These are phyloP conservation scores for Rhagonycha fulva DNA, from an alignment of 2,888 invertebrate species.

Conservation along the genomic window DNA sequence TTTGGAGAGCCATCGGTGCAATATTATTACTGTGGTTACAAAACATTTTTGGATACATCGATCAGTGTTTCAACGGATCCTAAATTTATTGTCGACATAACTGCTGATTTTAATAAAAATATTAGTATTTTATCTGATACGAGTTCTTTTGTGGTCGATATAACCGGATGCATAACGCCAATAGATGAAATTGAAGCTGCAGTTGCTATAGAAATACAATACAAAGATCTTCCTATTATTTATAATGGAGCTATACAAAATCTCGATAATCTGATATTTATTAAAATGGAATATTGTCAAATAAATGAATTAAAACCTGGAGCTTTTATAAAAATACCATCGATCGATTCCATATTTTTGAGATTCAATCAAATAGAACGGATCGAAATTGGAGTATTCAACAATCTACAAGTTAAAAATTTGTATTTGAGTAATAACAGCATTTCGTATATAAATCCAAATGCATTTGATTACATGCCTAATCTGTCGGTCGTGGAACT, in stretches of 20 bases:
- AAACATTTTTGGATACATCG: conserved; percentile 17
- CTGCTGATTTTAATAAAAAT: conserved; percentile 10
- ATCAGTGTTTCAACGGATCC: conserved; percentile 13
- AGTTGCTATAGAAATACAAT: conserved; percentile 29
- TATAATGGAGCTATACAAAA: conserved; percentile 34
- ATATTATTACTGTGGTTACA: conserved; percentile 15
- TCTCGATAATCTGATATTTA: conserved; percentile 19
- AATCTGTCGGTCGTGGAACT: conserved; percentile 43
- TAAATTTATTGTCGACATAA: conserved; percentile 19
- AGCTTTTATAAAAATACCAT: conserved; percentile 24
- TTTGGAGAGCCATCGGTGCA: conserved; percentile 1
- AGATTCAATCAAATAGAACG: conserved; percentile 8
- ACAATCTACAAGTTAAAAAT: conserved; percentile 7
- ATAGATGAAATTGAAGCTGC: conserved; percentile 10
- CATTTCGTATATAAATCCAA: conserved; percentile 33
- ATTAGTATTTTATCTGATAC: conserved; percentile 13
- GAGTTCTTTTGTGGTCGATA: conserved; percentile 16
- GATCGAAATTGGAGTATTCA: conserved; percentile 18
- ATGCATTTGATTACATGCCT: conserved; percentile 41
- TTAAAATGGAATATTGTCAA: conserved; percentile 24
- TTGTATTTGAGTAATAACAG: conserved; percentile 36
- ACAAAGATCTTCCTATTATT: conserved; percentile 7
- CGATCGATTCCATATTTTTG: conserved; percentile 7
- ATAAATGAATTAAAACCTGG: conserved; percentile 28
- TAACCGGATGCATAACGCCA: conserved; percentile 24